Evolutionary conservation across 2,113 vertebrate genomes (phyloP).

Genomic region (Toxotes jaculatrix): DNA sequence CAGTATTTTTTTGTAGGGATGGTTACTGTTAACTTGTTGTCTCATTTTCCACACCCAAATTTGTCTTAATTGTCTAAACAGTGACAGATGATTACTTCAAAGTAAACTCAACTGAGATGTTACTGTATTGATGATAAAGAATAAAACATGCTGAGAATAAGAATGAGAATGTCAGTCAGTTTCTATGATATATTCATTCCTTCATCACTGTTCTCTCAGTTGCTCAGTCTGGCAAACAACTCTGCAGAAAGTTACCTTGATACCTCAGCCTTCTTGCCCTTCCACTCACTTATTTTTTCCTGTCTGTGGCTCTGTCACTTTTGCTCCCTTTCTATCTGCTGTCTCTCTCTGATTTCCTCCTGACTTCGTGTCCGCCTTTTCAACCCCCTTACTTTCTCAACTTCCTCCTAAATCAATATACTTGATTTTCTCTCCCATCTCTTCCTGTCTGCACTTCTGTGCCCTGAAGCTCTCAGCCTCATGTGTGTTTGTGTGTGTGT

Average conservation of each 20-base stretch:
- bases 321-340: constrained; percentile 6
- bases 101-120: background rate
- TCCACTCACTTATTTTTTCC: constrained; percentile 15
- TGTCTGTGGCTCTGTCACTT: constrained; percentile 7
- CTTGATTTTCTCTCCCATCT: constrained; percentile 47
- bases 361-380: constrained; percentile 31
- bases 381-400: constrained; percentile 51
- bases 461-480: constrained; percentile 24
- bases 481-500: constrained; percentile 7
- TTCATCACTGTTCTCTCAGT: background rate
- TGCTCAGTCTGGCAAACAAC: background rate
- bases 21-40: background rate
- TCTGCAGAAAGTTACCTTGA: constrained; percentile 51
- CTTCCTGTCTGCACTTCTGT: constrained; percentile 55
- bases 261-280: constrained; percentile 28
- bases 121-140: background rate
- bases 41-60: background rate
- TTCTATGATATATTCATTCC: constrained; percentile 2
- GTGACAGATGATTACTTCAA: constrained; percentile 7
- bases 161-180: background rate
- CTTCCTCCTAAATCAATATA: constrained; percentile 66
- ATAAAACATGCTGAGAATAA: background rate
- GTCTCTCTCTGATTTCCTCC: constrained; percentile 40
- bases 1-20: background rate
- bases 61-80: constrained; percentile 1